A percentile compares a stretch with the other conserved stretches of the same genome.
Conservation (phyloP, 2,888 invertebrate species). For the Sympetrum striolatum region DNA sequence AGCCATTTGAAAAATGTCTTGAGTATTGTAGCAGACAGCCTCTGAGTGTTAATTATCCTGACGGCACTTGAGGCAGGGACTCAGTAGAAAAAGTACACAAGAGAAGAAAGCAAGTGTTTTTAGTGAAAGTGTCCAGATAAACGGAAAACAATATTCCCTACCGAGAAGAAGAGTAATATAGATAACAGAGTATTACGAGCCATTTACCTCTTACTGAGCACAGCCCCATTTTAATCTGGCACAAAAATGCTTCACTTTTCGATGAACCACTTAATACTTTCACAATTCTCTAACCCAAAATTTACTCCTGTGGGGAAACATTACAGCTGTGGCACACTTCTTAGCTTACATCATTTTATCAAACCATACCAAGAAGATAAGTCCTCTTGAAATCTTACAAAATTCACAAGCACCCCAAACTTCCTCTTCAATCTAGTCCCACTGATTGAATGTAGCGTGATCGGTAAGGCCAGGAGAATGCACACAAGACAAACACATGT, state of each 20-base stretch:
- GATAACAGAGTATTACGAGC: slow-evolving; percentile 34
- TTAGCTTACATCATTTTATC: slow-evolving; percentile 8
- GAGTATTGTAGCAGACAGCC: too few species aligned
- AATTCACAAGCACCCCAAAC: slow-evolving; percentile 42
- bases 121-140: too few species aligned
- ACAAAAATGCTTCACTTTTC: slow-evolving; percentile 32
- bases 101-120: too few species aligned
- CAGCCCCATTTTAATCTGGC: slow-evolving; percentile 31
- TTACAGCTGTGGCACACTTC: slow-evolving; percentile 32
- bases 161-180: slow-evolving; percentile 26
- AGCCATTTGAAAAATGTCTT: too few species aligned
- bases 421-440: slow-evolving; percentile 43
- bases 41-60: too few species aligned
- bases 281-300: slow-evolving; percentile 35
- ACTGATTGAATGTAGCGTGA: slow-evolving; percentile 32
- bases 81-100: too few species aligned
- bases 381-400: slow-evolving; percentile 42
- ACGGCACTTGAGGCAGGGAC: too few species aligned
- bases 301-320: slow-evolving; percentile 28
- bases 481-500: slow-evolving; percentile 45
- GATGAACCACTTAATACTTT: slow-evolving; percentile 30
- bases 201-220: slow-evolving; percentile 44
- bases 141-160: slow-evolving; percentile 42
- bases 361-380: slow-evolving; percentile 39
- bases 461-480: slow-evolving; percentile 44